Evolutionary conservation across 2,113 vertebrate genomes (phyloP), one percentile per base, ranked within the genome.

Genomic region (Cettia cetti): DNA sequence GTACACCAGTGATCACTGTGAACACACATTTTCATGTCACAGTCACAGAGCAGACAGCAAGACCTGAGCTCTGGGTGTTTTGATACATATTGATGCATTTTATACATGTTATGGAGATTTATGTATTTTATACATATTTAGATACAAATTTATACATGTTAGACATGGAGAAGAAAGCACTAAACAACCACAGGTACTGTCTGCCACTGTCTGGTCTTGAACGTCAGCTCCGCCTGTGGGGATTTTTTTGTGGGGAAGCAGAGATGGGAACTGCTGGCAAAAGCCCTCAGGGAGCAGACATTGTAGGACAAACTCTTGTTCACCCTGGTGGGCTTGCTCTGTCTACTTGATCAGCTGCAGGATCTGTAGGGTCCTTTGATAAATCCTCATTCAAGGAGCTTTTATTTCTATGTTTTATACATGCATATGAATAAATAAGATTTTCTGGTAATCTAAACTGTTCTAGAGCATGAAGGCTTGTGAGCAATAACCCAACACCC

Each of bases 211-310:
- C 31, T 78, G n/a, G 9, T 66, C 49, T 37, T 15, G 42, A 76
- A 37, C 11, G 63, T 22, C 0, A 0, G 37, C 31, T 66, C 40
- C 69, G 82, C 0, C 6, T 21, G 37, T 17, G 44, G 61, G 28
- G 24, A 13, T 21, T 61, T 63, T 63, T 31, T 11, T 1, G 1
- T 31, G 40, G 15, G 20, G 22, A 75, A 86, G 13, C 39, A 89
- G 54, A 68, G 20, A 18, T 64, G 23, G 33, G 44, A 54, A 65
- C 4, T 50, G 18, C 37, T 30, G 77, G n/a, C n/a, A 86, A 50
- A 69, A 91, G 22, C 8, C 35, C 22, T 10, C 26, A 18, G 50
- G 53, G 13, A 77, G 26, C 64, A 85, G 53, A n/a, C 0, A 4
- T 4, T 33, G 14, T 17, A 56, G 47, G 16, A 49, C 23, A 78